These are phyloP conservation scores for Dendrolimus houi DNA, from an alignment of 2,888 invertebrate genomes.

Conservation along the genomic window DNA sequence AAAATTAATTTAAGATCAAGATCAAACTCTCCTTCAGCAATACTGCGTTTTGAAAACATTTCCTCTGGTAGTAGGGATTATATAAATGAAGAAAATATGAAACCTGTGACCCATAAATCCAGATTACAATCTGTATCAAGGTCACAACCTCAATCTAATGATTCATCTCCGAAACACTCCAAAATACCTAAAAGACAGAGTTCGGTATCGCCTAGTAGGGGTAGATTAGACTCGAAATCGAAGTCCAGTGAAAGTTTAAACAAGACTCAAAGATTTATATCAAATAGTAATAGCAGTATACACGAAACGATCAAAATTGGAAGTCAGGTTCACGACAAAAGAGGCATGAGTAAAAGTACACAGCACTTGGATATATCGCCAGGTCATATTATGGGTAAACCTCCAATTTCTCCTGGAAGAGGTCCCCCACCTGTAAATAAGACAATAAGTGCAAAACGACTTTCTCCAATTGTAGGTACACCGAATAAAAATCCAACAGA, in stretches of 20 bases:
- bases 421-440: conserved; percentile 67
- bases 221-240: conserved; percentile 17
- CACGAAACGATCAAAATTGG: conserved; percentile 62
- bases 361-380: conserved; percentile 55
- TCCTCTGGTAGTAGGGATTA: conserved; percentile 34
- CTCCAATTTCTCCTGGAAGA: conserved; percentile 65
- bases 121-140: conserved; percentile 49
- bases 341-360: conserved; percentile 55
- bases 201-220: conserved; percentile 59
- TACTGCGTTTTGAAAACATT: conserved; percentile 46
- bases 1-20: conserved; percentile 57
- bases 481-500: conserved; percentile 68
- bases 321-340: conserved; percentile 55
- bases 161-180: conserved; percentile 64
- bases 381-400: conserved; percentile 58
- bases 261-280: conserved; percentile 56
- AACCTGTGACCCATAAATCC: conserved; percentile 51
- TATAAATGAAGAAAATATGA: conserved; percentile 40
- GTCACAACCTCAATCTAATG: conserved; percentile 65
- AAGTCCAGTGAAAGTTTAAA: conserved; percentile 25
- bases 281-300: conserved; percentile 68
- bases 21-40: conserved; percentile 61
- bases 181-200: conserved; percentile 68
- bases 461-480: conserved; percentile 69
- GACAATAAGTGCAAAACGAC: conserved; percentile 57